phyloP scores from a whole-genome alignment of 1,140 invertebrate genomes.

The Zaprionus lachaisei region DNA sequence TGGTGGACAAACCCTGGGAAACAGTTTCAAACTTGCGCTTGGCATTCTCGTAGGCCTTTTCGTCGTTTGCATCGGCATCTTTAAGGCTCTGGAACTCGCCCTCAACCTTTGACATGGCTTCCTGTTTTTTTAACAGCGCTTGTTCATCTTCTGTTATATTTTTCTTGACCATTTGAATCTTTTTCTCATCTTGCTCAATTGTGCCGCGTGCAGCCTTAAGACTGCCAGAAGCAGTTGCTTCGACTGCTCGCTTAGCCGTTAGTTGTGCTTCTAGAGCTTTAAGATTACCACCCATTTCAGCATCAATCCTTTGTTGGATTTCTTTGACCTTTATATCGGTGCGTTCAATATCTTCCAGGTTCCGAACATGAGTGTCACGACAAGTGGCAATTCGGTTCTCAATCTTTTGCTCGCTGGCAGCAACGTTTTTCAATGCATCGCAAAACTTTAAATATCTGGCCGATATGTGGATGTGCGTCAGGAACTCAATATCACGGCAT shows the following conservation, averaged over 20 bases:
- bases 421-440: constrained; percentile 60
- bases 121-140: constrained; percentile 87
- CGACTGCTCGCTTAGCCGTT: constrained; percentile 88
- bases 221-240: constrained; percentile 89
- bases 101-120: constrained; percentile 88
- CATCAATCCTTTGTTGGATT: constrained; percentile 87
- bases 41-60: constrained; percentile 89
- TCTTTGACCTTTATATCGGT: constrained; percentile 86
- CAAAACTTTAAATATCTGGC: constrained; percentile 68
- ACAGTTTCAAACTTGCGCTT: constrained; percentile 93
- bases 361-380: constrained; percentile 85
- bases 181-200: constrained; percentile 89
- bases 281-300: constrained; percentile 88
- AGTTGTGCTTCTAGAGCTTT: constrained; percentile 88
- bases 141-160: constrained; percentile 90
- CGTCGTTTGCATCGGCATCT: constrained; percentile 88
- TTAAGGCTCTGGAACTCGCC: constrained; percentile 90
- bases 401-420: constrained; percentile 65
- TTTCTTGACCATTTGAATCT: constrained; percentile 89
- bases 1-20: constrained; percentile 91
- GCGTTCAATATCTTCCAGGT: constrained; percentile 85
- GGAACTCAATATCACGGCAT: constrained; percentile 93
- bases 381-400: constrained; percentile 60
- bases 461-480: constrained; percentile 87
- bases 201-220: constrained; percentile 89